Base-by-base conservation (phyloP, 2,888 invertebrate genomes). In the Idaea biselata region DNA sequence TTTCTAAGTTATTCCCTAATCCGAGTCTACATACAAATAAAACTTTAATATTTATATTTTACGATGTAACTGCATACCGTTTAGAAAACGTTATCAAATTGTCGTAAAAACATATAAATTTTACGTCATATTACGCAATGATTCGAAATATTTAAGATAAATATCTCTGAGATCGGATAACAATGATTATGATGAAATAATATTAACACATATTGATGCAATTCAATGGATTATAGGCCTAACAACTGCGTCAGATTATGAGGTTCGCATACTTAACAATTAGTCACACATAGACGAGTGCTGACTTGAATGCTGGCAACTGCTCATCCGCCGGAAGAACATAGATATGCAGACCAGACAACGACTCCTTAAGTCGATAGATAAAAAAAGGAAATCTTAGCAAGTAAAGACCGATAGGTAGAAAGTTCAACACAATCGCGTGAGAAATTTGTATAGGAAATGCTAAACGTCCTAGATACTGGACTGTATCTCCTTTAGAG, bases 121-220 rank as follows among this genome's bases (percentile, higher is more conserved):
- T 44, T 44, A 44, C 44, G 44, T 44, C 44, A 44, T 44, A 44
- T 44, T 44, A 44, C 44, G 11, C 44, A 44, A 44, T 44, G 44
- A 44, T 44, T 44, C 14, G 44, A 44, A 44, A 8, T 44, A 44
- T 11, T 11, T 44, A 14, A 44, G 44, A 44, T 44, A 44, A 68
- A 70, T 44, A 44, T 44, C 44, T 44, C 44, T 44, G 44, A 14
- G 14, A 44, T 44, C 44, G 11, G 44, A 44, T 44, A 8, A 44
- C 44, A 44, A 44, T 44, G 44, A 44, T 11, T 8, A 44, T 44
- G 44, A 44, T 44, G 44, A 44, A 44, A 44, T 8, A 44, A 44
- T 44, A 44, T 44, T 44, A 7, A 44, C 44, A 44, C 8, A 7
- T 44, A 44, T 44, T 44, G 11, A 44, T 44, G 44, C 44, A 44